phyloP scores from a whole-genome alignment of 2,113 vertebrate genomes.

The Gila orcuttii region DNA sequence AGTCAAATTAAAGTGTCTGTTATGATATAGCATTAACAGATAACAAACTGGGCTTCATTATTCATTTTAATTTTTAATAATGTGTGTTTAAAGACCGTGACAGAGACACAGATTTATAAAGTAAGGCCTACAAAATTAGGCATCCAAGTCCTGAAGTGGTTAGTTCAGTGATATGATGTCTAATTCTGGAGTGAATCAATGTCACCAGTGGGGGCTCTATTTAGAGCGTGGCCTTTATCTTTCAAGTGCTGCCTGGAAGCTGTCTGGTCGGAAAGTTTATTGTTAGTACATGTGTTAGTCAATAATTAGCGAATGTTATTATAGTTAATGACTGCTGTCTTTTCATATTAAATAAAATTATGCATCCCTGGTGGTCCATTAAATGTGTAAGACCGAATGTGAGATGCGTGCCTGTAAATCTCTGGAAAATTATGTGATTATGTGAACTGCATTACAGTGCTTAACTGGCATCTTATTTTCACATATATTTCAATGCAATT shows the following conservation, averaged over 20 bases:
- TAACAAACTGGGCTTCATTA: not conserved
- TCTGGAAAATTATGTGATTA: not conserved
- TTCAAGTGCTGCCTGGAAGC: conserved; percentile 42
- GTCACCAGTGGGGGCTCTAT: conserved; percentile 28
- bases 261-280: not conserved
- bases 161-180: conserved; percentile 37
- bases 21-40: not conserved
- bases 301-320: not conserved
- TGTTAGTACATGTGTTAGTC: not conserved
- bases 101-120: not conserved
- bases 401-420: not conserved
- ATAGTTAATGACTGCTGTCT: not conserved
- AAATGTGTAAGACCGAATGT: not conserved
- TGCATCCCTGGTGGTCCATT: not conserved
- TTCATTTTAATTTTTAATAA: not conserved
- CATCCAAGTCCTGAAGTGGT: not conserved
- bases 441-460: not conserved
- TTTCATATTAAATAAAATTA: not conserved
- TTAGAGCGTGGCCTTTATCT: conserved; percentile 32
- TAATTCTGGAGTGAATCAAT: conserved; percentile 35
- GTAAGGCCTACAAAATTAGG: not conserved
- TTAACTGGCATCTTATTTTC: not conserved
- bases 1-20: not conserved
- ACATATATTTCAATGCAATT: not conserved
- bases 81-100: conserved; percentile 2